A percentile compares a stretch with the other conserved stretches of the same genome.
Evolutionary conservation across 2,113 vertebrate genomes (phyloP).

Genomic region (Elachura formosa): DNA sequence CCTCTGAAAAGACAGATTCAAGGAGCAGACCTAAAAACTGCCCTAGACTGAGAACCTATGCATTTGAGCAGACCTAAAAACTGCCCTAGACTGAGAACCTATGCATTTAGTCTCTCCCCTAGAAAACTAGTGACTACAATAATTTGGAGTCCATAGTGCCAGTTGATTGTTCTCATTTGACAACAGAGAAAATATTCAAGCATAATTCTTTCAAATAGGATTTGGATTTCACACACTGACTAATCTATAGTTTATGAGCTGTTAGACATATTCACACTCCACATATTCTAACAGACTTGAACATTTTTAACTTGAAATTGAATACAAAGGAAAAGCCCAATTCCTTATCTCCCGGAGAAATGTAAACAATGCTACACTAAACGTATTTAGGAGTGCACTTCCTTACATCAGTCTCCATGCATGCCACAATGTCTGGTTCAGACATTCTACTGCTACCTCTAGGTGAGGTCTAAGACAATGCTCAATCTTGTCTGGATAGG

Average conservation of each 20-base stretch:
- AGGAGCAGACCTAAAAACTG: neutral
- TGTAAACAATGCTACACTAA: neutral
- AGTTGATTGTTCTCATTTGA: neutral
- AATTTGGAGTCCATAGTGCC: neutral
- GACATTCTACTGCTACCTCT: neutral
- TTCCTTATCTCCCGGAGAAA: neutral
- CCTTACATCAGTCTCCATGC: neutral
- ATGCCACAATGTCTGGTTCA: neutral
- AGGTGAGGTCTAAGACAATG: neutral
- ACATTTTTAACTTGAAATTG: neutral
- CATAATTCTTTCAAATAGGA: neutral
- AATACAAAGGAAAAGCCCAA: neutral
- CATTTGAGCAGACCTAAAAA: neutral
- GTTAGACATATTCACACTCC: neutral
- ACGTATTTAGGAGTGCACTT: neutral
- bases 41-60: no score
- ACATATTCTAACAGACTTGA: neutral
- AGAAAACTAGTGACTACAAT: neutral
- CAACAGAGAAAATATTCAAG: neutral
- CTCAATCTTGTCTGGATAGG: neutral
- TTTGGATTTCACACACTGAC: neutral
- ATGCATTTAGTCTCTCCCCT: neutral
- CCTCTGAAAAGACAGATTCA: neutral
- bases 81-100: neutral
- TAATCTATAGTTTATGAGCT: neutral